phyloP scores from a whole-genome alignment of 2,797 vertebrate genomes.

The Petrocephalus sullivani region DNA sequence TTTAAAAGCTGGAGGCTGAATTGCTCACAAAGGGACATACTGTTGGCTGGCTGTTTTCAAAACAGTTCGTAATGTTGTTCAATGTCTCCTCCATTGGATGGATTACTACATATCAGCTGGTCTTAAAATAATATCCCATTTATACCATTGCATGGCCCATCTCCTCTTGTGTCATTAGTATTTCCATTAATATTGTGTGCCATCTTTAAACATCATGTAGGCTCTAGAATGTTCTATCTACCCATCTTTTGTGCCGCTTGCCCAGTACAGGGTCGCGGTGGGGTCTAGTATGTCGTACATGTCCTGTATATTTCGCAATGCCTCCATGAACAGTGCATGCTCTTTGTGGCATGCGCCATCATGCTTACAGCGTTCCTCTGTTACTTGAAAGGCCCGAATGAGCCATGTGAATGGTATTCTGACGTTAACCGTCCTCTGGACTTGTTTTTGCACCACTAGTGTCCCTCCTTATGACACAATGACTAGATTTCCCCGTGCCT shows the following conservation, averaged over 20 bases:
- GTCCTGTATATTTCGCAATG: not conserved
- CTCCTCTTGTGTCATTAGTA: not conserved
- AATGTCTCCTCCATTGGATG: not conserved
- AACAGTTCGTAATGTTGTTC: not conserved
- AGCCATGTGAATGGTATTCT: not conserved
- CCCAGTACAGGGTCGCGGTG: not conserved
- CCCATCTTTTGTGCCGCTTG: not conserved
- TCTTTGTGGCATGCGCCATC: not conserved
- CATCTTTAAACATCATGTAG: not conserved
- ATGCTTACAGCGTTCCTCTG: not conserved
- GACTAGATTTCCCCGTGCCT: conserved; percentile 64
- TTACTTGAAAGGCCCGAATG: not conserved
- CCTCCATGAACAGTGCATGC: not conserved
- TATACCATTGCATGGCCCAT: not conserved
- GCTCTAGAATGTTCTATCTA: not conserved
- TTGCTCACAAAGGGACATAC: not conserved
- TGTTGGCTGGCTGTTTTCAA: not conserved
- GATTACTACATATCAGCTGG: not conserved
- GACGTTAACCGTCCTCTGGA: conserved; percentile 9
- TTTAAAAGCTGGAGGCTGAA: not conserved
- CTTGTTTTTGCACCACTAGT: conserved; percentile 38
- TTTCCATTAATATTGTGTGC: not conserved
- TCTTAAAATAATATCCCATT: not conserved
- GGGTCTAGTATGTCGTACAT: not conserved
- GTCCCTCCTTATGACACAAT: conserved; percentile 60